Evolutionary conservation across 1,140 invertebrate species (phyloP).

Genomic region (Atopsyche davidsoni): DNA sequence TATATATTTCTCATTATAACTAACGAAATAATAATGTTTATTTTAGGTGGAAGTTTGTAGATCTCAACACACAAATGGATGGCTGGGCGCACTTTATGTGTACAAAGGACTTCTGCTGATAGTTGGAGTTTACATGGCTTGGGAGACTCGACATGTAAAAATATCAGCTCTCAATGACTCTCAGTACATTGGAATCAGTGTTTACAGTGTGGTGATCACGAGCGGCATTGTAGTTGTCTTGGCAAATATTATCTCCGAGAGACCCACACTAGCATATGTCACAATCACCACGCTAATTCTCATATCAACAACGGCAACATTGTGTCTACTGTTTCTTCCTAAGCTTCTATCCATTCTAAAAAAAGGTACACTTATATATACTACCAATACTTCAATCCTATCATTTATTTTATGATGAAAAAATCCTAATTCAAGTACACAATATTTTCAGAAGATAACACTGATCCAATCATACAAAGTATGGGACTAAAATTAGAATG

Average conservation of each 20-base stretch:
- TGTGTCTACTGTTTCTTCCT: slow-evolving; percentile 81
- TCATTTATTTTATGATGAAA: not conserved
- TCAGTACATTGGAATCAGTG: slow-evolving; percentile 90
- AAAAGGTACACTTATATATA: slow-evolving; percentile 44
- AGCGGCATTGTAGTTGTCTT: slow-evolving; percentile 78
- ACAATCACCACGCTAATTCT: slow-evolving; percentile 77
- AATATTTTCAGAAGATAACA: slow-evolving; percentile 50
- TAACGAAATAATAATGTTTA: slow-evolving; percentile 4
- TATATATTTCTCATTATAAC: not conserved
- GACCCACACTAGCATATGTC: slow-evolving; percentile 77
- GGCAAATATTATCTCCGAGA: slow-evolving; percentile 77
- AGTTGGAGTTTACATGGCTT: slow-evolving; percentile 93
- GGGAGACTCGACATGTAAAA: slow-evolving; percentile 95
- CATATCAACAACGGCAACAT: slow-evolving; percentile 76
- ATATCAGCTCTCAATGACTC: slow-evolving; percentile 97
- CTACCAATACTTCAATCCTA: not conserved
- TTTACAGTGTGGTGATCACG: slow-evolving; percentile 87
- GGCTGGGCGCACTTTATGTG: slow-evolving; percentile 79
- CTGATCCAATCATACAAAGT: slow-evolving; percentile 77
- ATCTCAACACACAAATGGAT: slow-evolving; percentile 78
- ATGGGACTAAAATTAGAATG: slow-evolving; percentile 82
- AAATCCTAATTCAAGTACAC: not conserved
- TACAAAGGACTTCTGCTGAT: slow-evolving; percentile 84
- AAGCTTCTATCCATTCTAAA: slow-evolving; percentile 66
- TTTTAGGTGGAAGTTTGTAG: slow-evolving; percentile 78